phyloP scores from a whole-genome alignment of 2,888 invertebrate genomes.

The Netelia fuscicornis region DNA sequence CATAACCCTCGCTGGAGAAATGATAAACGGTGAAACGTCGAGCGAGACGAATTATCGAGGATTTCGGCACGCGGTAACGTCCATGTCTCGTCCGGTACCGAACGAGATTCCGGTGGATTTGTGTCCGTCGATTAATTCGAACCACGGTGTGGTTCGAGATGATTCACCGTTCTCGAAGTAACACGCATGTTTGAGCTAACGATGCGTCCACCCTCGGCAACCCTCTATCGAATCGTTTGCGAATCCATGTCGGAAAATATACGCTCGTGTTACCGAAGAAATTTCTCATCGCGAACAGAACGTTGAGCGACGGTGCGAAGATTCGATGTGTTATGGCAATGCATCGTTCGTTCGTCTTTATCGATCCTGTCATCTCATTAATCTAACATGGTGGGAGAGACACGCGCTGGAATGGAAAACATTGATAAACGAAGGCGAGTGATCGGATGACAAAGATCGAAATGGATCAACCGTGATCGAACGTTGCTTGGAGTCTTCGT shows the following conservation, averaged over 20 bases:
- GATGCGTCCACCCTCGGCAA: background rate
- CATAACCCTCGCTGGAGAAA: background rate
- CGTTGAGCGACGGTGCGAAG: background rate
- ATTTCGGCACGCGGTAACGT: background rate
- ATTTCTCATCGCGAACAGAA: background rate
- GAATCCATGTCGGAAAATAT: background rate
- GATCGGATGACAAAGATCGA: conserved; percentile 29
- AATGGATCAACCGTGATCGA: conserved; percentile 33
- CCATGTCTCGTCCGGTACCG: background rate
- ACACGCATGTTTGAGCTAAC: background rate
- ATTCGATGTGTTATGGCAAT: background rate
- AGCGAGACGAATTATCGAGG: background rate
- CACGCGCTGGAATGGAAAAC: background rate
- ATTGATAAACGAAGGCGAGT: background rate
- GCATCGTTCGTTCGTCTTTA: background rate
- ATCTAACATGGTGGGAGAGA: background rate
- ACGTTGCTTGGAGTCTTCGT: conserved; percentile 27
- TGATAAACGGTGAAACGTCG: conserved; percentile 1
- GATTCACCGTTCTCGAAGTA: background rate
- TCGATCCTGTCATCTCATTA: background rate
- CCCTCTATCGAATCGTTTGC: background rate
- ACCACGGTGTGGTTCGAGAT: background rate
- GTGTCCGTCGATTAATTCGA: conserved; percentile 1
- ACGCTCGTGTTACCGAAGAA: background rate
- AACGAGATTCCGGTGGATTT: background rate